Conservation (phyloP, 2,113 vertebrate species). For the Pterophyllum scalare region DNA sequence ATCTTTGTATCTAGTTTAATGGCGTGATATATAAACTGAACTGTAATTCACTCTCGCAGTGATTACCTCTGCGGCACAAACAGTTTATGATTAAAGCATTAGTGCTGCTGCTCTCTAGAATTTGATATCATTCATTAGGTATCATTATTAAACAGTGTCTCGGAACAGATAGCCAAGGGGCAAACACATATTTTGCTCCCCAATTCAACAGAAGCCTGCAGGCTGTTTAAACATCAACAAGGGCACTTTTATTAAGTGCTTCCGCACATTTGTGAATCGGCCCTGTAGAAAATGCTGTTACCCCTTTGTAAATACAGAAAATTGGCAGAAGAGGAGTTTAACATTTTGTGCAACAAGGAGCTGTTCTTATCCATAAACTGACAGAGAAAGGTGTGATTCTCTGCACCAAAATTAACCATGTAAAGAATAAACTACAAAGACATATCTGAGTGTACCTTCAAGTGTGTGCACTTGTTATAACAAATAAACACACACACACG, state of each 20-base stretch:
- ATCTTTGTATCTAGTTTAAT: conserved; percentile 21
- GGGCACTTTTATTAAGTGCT: conserved; percentile 17
- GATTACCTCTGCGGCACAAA: conserved; percentile 12
- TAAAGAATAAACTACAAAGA: neutral
- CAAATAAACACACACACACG: neutral
- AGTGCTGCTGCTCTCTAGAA: neutral
- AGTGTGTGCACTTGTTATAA: neutral
- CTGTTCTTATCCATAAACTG: neutral
- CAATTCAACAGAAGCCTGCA: conserved; percentile 1
- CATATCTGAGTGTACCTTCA: neutral
- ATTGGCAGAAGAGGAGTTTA: conserved; percentile 1
- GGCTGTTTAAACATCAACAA: conserved; percentile 16
- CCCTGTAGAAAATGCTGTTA: conserved; percentile 8
- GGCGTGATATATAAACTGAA: neutral
- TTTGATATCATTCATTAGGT: conserved; percentile 17
- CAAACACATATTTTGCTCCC: neutral
- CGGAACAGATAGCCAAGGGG: conserved; percentile 19
- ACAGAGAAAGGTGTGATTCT: conserved; percentile 1
- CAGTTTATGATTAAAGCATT: conserved; percentile 37
- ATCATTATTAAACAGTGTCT: conserved; percentile 18
- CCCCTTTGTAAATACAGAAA: neutral
- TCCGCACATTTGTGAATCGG: neutral
- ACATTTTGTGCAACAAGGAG: neutral
- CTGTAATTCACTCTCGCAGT: neutral
- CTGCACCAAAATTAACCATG: neutral